Evolutionary conservation across 2,888 invertebrate genomes (phyloP), one percentile per base, ranked within the genome.

Genomic region (Orchesellides sinensis): DNA sequence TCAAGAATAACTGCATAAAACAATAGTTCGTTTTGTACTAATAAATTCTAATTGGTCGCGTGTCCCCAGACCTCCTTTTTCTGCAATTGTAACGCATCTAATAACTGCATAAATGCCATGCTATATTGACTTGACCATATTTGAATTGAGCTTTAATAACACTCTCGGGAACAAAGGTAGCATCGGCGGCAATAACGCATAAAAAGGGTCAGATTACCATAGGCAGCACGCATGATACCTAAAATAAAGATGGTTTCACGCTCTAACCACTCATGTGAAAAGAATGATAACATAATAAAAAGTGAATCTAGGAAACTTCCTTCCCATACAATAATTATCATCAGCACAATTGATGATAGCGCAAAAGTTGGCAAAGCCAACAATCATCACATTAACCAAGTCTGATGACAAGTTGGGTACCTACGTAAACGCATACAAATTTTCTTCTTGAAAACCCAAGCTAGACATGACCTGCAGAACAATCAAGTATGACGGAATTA

Each of bases 251-350:
- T 52, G 8, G 49, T 21, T 21, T 21, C 72, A 25, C 32, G 12
- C 35, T 77, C 14, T 77, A 35, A 59, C 35, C 77, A 35, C 69
- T 69, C 69, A 77, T 32, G 56, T 61, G 19, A 40, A 35, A 47
- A 45, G 25, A 10, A 32, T 40, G 14, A 29, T 27, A 29, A 27
- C 35, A 21, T 27, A 66, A 75, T 66, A 69, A 68, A 70, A 70
- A 63, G 29, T 21, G 63, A 79, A 78, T 78, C 69, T 78, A 79
- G 78, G 70, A 65, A 79, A 70, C 78, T 79, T 79, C 78, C 78
- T 79, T 79, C 78, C 78, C 78, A 79, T 68, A 77, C 78, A 61
- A 63, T 21, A 74, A 52, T 75, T 56, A 78, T 78, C 17, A 69
- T 78, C 47, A 47, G 23, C 59, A 27, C 72, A 65, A 23, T 21